Evolutionary conservation across 2,113 vertebrate genomes (phyloP), one percentile per base, ranked within the genome.

Genomic region (Progne subis): DNA sequence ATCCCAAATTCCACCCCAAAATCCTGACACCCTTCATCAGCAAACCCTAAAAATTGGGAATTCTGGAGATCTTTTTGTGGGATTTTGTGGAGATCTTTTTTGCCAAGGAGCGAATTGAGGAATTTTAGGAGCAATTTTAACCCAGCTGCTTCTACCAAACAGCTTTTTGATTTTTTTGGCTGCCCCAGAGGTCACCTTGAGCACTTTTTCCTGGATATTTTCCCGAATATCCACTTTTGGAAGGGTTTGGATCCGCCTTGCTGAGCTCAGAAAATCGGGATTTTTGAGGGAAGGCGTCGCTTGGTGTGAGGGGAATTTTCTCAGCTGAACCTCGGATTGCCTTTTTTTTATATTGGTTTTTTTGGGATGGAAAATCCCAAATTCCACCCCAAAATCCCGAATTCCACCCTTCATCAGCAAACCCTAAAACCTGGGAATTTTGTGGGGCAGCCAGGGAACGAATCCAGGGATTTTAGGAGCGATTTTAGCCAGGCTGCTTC

Each of bases 261-360:
- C 28, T 31, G 28, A 44, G 41, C 12, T 5, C 61, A 60, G 82
- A 32, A 67, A 72, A 85, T 78, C 26, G 61, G 91, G 75, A 43
- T 65, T 60, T 43, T n/a, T 74, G 81, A 37, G 55, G 34, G 26
- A 37, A 3, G 57, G n/a, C n/a, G 14, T 61, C 18, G 13, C 37
- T 61, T 29, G 39, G 18, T 69, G 28, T 18, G 89, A 96, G 49
- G 70, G 68, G 72, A 28, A 8, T 93, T 78, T 77, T 94, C 91
- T 83, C 88, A 93, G 57, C 79, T 95, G 65, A 95, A 92, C 94
- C 97, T 96, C 96, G 53, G 68, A 93, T 95, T 95, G 95, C 97
- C 95, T 97, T 96, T 74, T 87, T 97, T 10, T 25, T 94, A 72
- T 92, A 91, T 80, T 93, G 70, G 91, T 59, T 64, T 92, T 56